Base-by-base conservation (phyloP, 2,888 invertebrate genomes). In the Lathronympha strigana region DNA sequence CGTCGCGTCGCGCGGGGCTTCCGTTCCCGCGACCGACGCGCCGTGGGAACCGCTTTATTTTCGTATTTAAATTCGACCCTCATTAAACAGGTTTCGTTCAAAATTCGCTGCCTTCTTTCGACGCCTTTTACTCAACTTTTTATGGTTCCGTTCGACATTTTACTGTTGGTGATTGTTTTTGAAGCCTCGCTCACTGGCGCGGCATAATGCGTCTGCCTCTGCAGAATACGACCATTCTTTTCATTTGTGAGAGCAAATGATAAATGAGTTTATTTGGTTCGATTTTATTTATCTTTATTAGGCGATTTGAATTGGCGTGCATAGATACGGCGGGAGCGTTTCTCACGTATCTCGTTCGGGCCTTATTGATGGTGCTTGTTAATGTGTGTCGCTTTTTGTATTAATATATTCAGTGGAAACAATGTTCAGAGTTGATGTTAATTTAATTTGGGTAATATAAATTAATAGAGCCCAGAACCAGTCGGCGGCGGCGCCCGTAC, bases 51-150 rank as follows among this genome's bases (percentile, higher is more conserved):
- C 83, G 85, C 82, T 87, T 88, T 88, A 90, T 90, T 90, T 88
- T 90, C 90, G 82, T 90, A 91, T 92, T 90, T 89, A 90, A 91
- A 92, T 92, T 86, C 90, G 92, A 90, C 90, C 92, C 92, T 89
- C 92, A 92, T 91, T 91, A 92, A 92, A 92, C 92, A 82, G 90
- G 92, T 92, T 92, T 87, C 81, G 83, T 83, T 90, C 87, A 90
- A 92, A 90, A 92, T 91, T 91, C 85, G 90, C 91, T 90, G 92
- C 91, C 91, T 90, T 85, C 90, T 90, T 91, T 91, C 90, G 90
- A 87, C 91, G 91, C 90, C 90, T 92, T 91, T 91, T 90, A 90
- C 92, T 90, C 89, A 86, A 88, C 88, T 90, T 91, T 91, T 91
- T 91, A 88, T 90, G 84, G 89, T 88, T 90, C 91, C 89, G 90